Conservation (phyloP, 2,797 vertebrate species). For the Gallinago nigripennis region DNA sequence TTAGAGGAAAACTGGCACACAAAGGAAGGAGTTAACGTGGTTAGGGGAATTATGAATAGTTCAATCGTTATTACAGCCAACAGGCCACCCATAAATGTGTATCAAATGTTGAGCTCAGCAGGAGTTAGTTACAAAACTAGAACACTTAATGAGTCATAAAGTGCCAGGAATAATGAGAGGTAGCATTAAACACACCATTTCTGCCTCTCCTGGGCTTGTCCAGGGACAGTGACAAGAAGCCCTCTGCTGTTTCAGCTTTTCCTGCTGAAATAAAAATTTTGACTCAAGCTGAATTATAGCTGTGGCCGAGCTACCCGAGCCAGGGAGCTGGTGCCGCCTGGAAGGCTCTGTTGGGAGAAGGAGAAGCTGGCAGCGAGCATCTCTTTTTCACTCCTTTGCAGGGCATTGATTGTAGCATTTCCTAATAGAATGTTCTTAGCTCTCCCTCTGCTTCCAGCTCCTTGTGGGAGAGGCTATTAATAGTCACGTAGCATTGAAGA, state of each 20-base stretch:
- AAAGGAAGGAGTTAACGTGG: slow-evolving; percentile 33
- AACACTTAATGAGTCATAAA: slow-evolving; percentile 60
- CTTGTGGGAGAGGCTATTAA: neutral
- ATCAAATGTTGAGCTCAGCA: slow-evolving; percentile 63
- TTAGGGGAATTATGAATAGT: slow-evolving; percentile 38
- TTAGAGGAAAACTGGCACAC: neutral
- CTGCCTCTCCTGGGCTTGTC: slow-evolving; percentile 35
- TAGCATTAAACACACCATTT: slow-evolving; percentile 50
- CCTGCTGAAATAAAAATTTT: slow-evolving; percentile 11
- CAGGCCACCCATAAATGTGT: slow-evolving; percentile 50
- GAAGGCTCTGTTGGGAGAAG: neutral
- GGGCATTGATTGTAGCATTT: neutral
- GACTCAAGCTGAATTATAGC: neutral
- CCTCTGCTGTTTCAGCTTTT: slow-evolving; percentile 59
- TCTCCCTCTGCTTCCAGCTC: neutral
- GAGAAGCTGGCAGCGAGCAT: neutral
- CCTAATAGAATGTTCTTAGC: neutral
- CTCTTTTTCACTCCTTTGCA: neutral
- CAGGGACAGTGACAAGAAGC: slow-evolving; percentile 15
- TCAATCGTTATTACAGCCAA: slow-evolving; percentile 22
- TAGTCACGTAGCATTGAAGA: neutral
- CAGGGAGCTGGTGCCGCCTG: neutral
- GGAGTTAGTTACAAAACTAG: slow-evolving; percentile 56
- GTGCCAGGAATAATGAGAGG: slow-evolving; percentile 46
- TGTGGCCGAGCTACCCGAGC: neutral